Percentiles rank a stretch among this genome's conserved stretches.
Evolutionary conservation across 2,888 invertebrate genomes (phyloP).

Genomic region (Machimus rusticus): DNA sequence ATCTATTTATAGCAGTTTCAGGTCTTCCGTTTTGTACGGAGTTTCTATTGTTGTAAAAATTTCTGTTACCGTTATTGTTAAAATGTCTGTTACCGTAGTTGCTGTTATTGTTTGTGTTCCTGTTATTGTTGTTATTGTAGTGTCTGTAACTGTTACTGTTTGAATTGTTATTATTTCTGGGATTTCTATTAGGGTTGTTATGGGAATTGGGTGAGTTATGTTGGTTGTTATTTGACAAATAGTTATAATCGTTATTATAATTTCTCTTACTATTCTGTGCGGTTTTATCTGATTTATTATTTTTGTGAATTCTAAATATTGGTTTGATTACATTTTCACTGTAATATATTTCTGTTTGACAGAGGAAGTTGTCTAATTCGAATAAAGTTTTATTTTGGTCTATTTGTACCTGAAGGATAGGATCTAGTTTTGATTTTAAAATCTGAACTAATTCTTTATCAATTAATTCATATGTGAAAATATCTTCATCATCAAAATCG

Average conservation of each 20-base stretch:
- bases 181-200: too few species aligned
- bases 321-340: not conserved
- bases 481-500: constrained; percentile 23
- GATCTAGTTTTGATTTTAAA: constrained; percentile 16
- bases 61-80: not conserved
- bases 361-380: constrained; percentile 22
- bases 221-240: too few species aligned
- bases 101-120: too few species aligned
- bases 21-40: not conserved
- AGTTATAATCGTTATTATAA: not conserved
- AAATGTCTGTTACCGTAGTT: too few species aligned
- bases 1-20: not conserved
- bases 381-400: constrained; percentile 23
- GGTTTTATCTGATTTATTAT: not conserved
- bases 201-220: too few species aligned
- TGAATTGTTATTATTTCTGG: too few species aligned
- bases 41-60: not conserved
- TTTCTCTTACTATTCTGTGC: not conserved
- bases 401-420: constrained; percentile 12
- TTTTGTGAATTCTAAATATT: not conserved
- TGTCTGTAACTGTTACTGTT: too few species aligned
- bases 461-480: constrained; percentile 32
- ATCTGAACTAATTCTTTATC: constrained; percentile 16
- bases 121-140: too few species aligned
- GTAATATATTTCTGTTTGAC: constrained; percentile 2